Evolutionary conservation across 2,888 invertebrate species (phyloP), one percentile per base, ranked within the genome.

Genomic region (Siphonodentalium dalli): DNA sequence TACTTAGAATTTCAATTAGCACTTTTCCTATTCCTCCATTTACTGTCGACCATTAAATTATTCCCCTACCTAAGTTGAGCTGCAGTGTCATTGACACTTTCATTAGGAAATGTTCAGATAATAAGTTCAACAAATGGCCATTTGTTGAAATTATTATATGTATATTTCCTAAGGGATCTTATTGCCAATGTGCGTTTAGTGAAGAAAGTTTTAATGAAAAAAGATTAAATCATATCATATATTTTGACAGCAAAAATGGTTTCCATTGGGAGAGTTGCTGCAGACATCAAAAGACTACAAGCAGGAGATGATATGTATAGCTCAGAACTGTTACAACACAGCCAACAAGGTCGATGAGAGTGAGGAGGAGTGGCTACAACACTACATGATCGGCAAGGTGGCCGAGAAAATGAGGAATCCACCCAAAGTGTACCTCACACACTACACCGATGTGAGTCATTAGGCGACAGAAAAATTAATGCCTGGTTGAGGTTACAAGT

Each of bases 331-430:
- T 82, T 95, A 94, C 73, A 85, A 74, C 37, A 71, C 76, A 38
- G 83, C 84, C 2, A 73, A 70, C 7, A 64, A 72, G 43, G 71
- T 78, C 61, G 86, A 86, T 59, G 84, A 84, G 39, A 87, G 88
- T 61, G 93, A 94, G 75, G 95, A 96, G 75, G 86, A 90, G 52
- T 97, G 96, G 96, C 84, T 95, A 29, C 89, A 91, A 73, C 91
- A 92, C 79, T 96, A 95, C 76, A 93, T 96, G 90, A 84, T 96
- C n/a, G 96, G 93, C 0, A 97, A 97, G 86, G 90, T 95, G 46
- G 87, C 90, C 0, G 95, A 96, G 80, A 97, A 96, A 56, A 87
- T 87, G 54, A 88, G 88, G 63, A 88, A 88, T 61, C 87, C 88
- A 51, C 90, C 92, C 0, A 85, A 86, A 13, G 84, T 87, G 23